Percentiles rank a stretch among this genome's conserved stretches.
phyloP scores from a whole-genome alignment of 92 coral and sea anemone species.

The Phenganax subtilis region DNA sequence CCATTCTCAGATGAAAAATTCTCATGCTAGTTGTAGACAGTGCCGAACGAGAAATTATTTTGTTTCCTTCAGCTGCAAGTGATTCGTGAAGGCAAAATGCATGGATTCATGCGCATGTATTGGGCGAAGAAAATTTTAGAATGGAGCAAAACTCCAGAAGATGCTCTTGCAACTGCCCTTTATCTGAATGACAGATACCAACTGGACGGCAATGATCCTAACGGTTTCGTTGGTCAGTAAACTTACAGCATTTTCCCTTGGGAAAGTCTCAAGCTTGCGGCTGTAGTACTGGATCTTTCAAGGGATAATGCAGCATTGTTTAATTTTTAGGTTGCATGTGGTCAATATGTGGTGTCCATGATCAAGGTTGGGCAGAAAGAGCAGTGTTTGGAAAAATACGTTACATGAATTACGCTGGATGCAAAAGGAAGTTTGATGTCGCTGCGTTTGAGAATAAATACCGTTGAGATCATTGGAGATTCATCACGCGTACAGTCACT shows the following conservation, averaged over 20 bases:
- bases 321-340: constrained; percentile 63
- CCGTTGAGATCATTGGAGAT: not conserved
- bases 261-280: not conserved
- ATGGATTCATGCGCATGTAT: constrained; percentile 74
- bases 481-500: not conserved
- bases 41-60: not conserved
- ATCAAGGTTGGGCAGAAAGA: constrained; percentile 72
- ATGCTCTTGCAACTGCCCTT: constrained; percentile 58
- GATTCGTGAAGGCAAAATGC: constrained; percentile 68
- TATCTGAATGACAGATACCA: constrained; percentile 64
- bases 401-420: constrained; percentile 71
- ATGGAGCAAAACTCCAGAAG: constrained; percentile 71
- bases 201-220: constrained; percentile 73
- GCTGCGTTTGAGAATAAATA: constrained; percentile 56
- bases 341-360: constrained; percentile 78
- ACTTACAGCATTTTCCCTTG: not conserved
- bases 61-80: constrained; percentile 51
- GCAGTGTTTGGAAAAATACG: constrained; percentile 71
- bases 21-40: not conserved
- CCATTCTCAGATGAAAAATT: too few species aligned
- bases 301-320: not conserved
- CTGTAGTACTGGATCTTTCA: not conserved
- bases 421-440: constrained; percentile 71
- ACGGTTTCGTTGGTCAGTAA: constrained; percentile 71
- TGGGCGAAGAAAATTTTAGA: constrained; percentile 86